These are phyloP conservation scores for Adrianichthys oophorus DNA, from an alignment of 2,797 vertebrate genomes.

Conservation along the genomic window DNA sequence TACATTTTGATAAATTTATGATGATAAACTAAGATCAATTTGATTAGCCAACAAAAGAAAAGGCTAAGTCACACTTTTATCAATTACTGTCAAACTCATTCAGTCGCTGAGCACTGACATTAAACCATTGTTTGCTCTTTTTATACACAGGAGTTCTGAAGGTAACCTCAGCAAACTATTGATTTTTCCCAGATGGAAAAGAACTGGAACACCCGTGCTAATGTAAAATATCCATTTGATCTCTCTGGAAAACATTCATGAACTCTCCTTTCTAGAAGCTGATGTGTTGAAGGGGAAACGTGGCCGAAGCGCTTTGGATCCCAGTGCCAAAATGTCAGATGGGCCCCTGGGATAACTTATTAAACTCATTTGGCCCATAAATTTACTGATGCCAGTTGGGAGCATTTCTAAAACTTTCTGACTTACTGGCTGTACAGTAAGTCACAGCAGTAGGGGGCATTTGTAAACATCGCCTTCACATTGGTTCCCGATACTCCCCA, in stretches of 20 bases:
- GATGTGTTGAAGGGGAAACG: slow-evolving; percentile 63
- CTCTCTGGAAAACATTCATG: slow-evolving; percentile 67
- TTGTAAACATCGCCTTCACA: slow-evolving; percentile 62
- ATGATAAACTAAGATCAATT: slow-evolving; percentile 5
- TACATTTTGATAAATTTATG: neutral
- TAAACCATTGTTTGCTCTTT: neutral
- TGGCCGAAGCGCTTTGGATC: slow-evolving; percentile 48
- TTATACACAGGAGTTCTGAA: slow-evolving; percentile 48
- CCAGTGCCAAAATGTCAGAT: slow-evolving; percentile 65
- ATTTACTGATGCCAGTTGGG: slow-evolving; percentile 71
- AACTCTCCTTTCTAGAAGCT: slow-evolving; percentile 51
- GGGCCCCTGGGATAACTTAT: slow-evolving; percentile 73
- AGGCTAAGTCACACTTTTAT: neutral
- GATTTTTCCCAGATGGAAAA: slow-evolving; percentile 61
- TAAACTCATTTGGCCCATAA: slow-evolving; percentile 74
- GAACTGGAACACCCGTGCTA: slow-evolving; percentile 46
- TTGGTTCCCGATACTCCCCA: slow-evolving; percentile 57
- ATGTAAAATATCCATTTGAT: slow-evolving; percentile 66
- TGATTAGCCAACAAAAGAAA: slow-evolving; percentile 16
- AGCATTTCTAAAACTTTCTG: slow-evolving; percentile 58
- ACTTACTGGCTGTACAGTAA: slow-evolving; percentile 56
- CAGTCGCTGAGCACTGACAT: too few relatives aligned
- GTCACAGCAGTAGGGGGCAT: slow-evolving; percentile 44
- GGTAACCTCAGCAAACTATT: slow-evolving; percentile 49
- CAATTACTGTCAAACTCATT: too few relatives aligned